Evolutionary conservation across 2,888 invertebrate species (phyloP).

Genomic region (Ormyrus thymus): DNA sequence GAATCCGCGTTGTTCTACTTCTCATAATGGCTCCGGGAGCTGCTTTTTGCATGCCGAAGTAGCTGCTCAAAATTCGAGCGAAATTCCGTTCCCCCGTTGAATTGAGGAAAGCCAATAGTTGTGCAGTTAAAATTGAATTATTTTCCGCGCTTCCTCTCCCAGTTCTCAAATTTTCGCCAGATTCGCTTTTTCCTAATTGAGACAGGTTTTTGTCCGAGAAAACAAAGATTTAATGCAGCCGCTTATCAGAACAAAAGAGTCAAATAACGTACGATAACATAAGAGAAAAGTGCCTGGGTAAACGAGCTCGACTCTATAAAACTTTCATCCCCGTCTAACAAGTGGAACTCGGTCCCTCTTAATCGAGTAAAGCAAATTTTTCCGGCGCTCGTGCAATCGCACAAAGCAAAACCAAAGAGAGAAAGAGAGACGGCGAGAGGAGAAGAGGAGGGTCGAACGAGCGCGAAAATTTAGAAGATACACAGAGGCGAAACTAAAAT

Average conservation of each 20-base stretch:
- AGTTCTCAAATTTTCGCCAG: too few species aligned
- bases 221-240: background rate
- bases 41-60: background rate
- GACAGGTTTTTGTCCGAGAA: too few species aligned
- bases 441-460: too few species aligned
- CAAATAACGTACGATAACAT: too few species aligned
- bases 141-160: too few species aligned
- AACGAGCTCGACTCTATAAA: conserved; percentile 1
- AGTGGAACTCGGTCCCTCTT: background rate
- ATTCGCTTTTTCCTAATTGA: too few species aligned
- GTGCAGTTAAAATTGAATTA: too few species aligned
- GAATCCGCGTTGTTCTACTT: background rate
- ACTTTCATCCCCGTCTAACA: background rate
- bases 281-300: too few species aligned
- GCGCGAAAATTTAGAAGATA: conserved; percentile 24
- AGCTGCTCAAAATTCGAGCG: background rate
- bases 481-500: conserved; percentile 25
- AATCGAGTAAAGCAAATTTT: conserved; percentile 6
- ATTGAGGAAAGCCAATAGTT: background rate
- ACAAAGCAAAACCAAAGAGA: conserved; percentile 31
- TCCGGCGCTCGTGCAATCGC: background rate
- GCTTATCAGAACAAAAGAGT: background rate
- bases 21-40: conserved; percentile 3
- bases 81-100: background rate
- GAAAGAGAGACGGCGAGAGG: background rate